Evolutionary conservation across 2,797 vertebrate genomes (phyloP).

Genomic region (Lophius americanus): DNA sequence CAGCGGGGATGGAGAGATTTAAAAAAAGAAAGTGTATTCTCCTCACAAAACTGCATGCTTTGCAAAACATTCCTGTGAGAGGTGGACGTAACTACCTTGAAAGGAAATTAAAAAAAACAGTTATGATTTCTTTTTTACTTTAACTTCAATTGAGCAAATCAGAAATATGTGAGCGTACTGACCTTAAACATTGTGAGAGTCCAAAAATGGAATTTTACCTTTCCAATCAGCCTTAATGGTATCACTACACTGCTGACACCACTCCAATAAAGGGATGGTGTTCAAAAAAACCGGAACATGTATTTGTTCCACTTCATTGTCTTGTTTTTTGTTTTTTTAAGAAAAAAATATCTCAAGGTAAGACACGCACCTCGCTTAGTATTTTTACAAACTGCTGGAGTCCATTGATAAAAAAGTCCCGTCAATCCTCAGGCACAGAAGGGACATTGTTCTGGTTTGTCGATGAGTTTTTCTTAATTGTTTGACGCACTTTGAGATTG

Average conservation of each 20-base stretch:
- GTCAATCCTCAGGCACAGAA: background rate
- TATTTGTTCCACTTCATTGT: background rate
- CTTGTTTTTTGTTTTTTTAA: background rate
- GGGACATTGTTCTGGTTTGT: background rate
- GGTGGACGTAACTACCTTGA: background rate
- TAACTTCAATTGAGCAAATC: background rate
- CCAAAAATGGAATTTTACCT: conserved; percentile 1
- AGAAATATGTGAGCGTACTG: background rate
- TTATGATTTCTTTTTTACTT: background rate
- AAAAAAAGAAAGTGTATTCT: conserved; percentile 23
- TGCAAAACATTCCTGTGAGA: conserved; percentile 3
- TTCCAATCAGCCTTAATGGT: background rate
- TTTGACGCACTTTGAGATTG: background rate
- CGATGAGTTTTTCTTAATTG: background rate
- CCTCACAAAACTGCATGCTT: conserved; percentile 37
- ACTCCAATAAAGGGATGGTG: background rate
- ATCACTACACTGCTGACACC: background rate
- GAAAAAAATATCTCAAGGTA: background rate
- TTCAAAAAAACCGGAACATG: background rate
- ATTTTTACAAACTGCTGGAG: no score
- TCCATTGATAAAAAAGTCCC: background rate
- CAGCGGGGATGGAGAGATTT: conserved; percentile 58
- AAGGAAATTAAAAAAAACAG: background rate
- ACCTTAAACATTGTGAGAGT: background rate
- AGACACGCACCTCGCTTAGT: background rate